Conservation (phyloP, 2,797 vertebrate genomes). For the Sebastiscus tertius region DNA sequence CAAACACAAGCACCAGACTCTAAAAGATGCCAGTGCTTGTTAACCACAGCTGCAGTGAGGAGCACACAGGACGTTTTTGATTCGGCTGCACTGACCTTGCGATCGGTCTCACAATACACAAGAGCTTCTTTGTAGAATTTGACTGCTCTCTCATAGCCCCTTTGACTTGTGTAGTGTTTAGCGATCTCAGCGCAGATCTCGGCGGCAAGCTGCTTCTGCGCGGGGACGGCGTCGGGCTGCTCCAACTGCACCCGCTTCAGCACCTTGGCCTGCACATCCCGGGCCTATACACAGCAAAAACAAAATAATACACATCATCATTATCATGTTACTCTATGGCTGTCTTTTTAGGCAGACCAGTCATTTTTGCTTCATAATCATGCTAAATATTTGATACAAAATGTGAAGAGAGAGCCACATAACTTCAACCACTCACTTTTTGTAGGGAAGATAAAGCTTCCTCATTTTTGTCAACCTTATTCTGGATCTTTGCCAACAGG, state of each 20-base stretch:
- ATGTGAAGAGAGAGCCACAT: background rate
- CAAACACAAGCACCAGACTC: constrained; percentile 26
- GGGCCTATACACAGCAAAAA: constrained; percentile 81
- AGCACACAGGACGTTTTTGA: constrained; percentile 79
- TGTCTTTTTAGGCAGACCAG: background rate
- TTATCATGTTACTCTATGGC: accelerated
- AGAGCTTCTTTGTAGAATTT: constrained; percentile 99
- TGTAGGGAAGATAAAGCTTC: constrained; percentile 90
- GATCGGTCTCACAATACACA: constrained; percentile 96
- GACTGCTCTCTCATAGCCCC: constrained; percentile 96
- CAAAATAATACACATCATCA: background rate
- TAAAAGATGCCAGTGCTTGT: constrained; percentile 55
- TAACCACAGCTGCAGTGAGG: constrained; percentile 80
- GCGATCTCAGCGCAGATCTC: constrained; percentile 97
- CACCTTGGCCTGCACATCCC: constrained; percentile 93
- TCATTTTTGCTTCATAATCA: background rate
- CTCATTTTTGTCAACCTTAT: constrained; percentile 88
- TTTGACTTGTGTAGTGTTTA: constrained; percentile 92
- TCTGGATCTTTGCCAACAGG: constrained; percentile 93
- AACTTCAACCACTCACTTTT: constrained; percentile 79
- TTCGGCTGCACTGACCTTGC: constrained; percentile 90
- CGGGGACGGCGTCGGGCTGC: constrained; percentile 90
- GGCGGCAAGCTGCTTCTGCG: constrained; percentile 93
- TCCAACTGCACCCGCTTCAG: constrained; percentile 94
- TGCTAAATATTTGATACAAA: background rate